A percentile compares a stretch with the other conserved stretches of the same genome.
These are phyloP conservation scores for Tenthredo notha DNA, from an alignment of 2,888 invertebrate species.

Conservation along the genomic window DNA sequence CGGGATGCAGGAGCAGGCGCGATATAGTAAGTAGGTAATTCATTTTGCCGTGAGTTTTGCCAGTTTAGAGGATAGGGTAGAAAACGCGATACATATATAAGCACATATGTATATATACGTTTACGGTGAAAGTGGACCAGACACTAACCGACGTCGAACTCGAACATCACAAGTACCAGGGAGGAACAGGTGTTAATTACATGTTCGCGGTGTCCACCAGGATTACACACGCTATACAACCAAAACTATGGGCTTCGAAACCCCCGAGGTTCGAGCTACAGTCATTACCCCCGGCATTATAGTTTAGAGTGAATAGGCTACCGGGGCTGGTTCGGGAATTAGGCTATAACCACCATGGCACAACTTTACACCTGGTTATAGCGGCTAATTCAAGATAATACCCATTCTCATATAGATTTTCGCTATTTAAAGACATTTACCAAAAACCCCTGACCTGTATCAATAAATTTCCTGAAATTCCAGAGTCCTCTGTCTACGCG, in stretches of 20 bases:
- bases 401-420: neutral
- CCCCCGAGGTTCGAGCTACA: slow-evolving; percentile 22
- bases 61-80: slow-evolving; percentile 1
- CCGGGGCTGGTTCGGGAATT: slow-evolving; percentile 34
- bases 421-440: neutral
- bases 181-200: slow-evolving; percentile 77
- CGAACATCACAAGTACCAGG: slow-evolving; percentile 59
- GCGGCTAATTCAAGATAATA: neutral
- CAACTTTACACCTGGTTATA: neutral
- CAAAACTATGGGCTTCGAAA: slow-evolving; percentile 72
- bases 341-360: neutral
- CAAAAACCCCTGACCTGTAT: neutral
- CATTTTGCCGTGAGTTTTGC: slow-evolving; percentile 1
- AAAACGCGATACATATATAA: neutral
- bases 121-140: slow-evolving; percentile 46
- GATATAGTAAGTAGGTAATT: slow-evolving; percentile 21
- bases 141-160: slow-evolving; percentile 24
- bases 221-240: slow-evolving; percentile 75
- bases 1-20: neutral
- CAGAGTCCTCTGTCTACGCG: neutral
- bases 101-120: slow-evolving; percentile 39
- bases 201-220: slow-evolving; percentile 77
- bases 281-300: slow-evolving; percentile 31
- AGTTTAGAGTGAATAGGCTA: slow-evolving; percentile 21
- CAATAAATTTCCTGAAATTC: no score